These are phyloP conservation scores for Halyomorpha halys DNA, from an alignment of 1,140 invertebrate genomes.

Conservation along the genomic window DNA sequence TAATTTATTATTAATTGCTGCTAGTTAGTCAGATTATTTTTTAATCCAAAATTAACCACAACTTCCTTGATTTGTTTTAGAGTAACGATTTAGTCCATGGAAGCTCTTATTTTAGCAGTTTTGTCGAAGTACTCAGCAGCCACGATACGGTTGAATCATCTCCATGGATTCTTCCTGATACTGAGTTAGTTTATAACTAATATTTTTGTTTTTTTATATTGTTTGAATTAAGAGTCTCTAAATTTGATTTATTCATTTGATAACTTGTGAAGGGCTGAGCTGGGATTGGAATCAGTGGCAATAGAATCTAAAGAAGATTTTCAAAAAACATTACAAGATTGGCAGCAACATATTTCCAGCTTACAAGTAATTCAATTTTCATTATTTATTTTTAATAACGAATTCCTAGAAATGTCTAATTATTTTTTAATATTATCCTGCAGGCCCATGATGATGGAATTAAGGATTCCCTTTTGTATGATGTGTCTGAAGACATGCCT, in stretches of 20 bases:
- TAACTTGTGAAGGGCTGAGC: background rate
- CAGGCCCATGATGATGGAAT: background rate
- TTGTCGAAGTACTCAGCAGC: background rate
- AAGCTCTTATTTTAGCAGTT: background rate
- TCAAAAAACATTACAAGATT: constrained; percentile 22
- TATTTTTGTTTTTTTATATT: background rate
- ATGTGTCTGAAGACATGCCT: constrained; percentile 1
- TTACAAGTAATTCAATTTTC: constrained; percentile 19
- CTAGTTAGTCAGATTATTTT: too few relatives aligned
- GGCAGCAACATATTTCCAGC: constrained; percentile 25
- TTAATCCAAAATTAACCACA: too few relatives aligned
- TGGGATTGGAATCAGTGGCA: background rate
- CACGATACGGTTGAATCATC: background rate
- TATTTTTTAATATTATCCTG: background rate
- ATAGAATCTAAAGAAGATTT: constrained; percentile 20
- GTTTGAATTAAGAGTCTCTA: background rate
- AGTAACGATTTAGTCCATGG: constrained; percentile 1
- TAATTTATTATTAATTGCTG: too few relatives aligned
- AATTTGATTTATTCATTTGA: background rate
- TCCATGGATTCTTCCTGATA: constrained; percentile 3
- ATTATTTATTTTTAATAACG: background rate
- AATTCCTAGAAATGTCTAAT: background rate
- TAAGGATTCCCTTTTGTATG: background rate
- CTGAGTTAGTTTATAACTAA: background rate
- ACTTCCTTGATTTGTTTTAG: background rate